Evolutionary conservation across 2,888 invertebrate genomes (phyloP).

Genomic region (Macropis europaea): DNA sequence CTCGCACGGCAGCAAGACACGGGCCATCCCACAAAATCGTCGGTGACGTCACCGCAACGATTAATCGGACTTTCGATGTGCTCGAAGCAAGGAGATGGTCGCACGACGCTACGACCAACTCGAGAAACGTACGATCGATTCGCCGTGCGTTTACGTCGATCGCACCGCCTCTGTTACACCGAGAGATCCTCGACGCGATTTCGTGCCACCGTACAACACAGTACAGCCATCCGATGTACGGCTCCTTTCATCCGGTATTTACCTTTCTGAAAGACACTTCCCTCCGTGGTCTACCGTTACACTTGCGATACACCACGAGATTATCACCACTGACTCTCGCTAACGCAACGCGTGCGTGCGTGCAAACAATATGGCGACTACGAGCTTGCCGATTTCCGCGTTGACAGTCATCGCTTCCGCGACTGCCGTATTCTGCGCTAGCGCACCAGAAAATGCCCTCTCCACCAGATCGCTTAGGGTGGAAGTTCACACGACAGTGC

Average conservation of each 20-base stretch:
- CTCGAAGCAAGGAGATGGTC: constrained; percentile 36
- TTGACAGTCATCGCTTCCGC: constrained; percentile 70
- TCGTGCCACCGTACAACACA: background rate
- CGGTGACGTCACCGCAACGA: constrained; percentile 57
- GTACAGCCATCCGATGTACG: background rate
- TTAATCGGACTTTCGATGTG: constrained; percentile 26
- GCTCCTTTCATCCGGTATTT: constrained; percentile 29
- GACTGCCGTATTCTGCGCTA: constrained; percentile 67
- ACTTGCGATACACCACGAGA: constrained; percentile 43
- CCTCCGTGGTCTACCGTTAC: constrained; percentile 24
- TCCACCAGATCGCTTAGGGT: constrained; percentile 4
- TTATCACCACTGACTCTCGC: constrained; percentile 49
- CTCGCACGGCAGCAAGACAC: constrained; percentile 13
- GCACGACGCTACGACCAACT: constrained; percentile 14
- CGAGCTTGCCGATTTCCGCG: constrained; percentile 70
- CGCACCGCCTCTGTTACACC: background rate
- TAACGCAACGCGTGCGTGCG: constrained; percentile 71
- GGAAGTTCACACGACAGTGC: background rate
- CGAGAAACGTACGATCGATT: constrained; percentile 49
- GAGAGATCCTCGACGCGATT: background rate
- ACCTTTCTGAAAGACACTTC: constrained; percentile 50
- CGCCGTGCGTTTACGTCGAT: constrained; percentile 40
- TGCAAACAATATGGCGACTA: constrained; percentile 73
- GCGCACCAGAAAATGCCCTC: constrained; percentile 60
- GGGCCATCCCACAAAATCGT: constrained; percentile 49